Conservation (phyloP, 2,113 vertebrate species). For the Uropsilus gracilis region DNA sequence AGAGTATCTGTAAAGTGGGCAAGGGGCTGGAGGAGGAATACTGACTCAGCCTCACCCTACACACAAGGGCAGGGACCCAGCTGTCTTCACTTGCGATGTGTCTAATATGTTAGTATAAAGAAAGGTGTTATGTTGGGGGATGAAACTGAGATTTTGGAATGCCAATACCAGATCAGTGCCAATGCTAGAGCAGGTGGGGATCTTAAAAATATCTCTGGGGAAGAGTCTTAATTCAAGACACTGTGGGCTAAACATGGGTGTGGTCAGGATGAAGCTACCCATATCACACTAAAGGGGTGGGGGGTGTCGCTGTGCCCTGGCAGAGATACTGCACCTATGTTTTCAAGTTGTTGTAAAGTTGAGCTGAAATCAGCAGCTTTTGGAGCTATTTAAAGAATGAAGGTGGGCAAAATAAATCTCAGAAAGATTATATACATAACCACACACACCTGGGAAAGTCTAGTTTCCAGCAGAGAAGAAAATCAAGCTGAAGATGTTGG, state of each 20-base stretch:
- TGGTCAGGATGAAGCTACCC: not conserved
- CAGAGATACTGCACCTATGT: not conserved
- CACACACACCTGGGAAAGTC: not conserved
- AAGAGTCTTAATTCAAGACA: not conserved
- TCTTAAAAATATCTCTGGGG: not conserved
- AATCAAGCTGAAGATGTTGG: not conserved
- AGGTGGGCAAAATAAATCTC: not conserved
- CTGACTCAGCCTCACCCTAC: not conserved
- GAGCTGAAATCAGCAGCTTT: not conserved
- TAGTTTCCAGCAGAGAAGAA: not conserved
- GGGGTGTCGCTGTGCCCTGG: not conserved
- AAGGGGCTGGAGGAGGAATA: not conserved
- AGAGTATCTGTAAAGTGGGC: not conserved
- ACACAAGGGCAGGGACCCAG: not conserved
- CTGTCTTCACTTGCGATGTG: not conserved
- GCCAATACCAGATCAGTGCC: not conserved
- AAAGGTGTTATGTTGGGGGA: not conserved
- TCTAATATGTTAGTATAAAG: not conserved
- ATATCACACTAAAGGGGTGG: not conserved
- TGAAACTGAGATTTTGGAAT: not conserved
- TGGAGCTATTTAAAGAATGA: not conserved
- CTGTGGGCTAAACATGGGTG: not conserved
- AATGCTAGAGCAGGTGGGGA: not conserved
- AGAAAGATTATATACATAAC: not conserved
- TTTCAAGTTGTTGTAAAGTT: not conserved